These are phyloP conservation scores for Delphinus delphis DNA, from an alignment of 2,113 vertebrate species.

Conservation along the genomic window DNA sequence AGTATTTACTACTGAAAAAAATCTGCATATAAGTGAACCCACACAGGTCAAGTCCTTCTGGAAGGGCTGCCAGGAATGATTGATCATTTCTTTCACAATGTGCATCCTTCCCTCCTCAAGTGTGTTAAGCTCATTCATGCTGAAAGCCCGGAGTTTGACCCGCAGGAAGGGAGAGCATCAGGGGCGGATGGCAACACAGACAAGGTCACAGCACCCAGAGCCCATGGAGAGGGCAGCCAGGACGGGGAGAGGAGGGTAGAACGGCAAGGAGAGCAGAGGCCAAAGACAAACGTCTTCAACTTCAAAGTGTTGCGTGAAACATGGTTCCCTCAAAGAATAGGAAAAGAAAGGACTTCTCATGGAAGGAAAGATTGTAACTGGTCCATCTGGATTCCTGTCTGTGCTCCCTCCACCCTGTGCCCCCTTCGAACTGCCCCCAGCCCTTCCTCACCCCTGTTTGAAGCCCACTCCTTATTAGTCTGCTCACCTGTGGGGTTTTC, in stretches of 20 bases:
- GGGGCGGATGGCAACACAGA: background rate
- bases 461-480: background rate
- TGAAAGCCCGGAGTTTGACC: background rate
- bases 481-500: background rate
- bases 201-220: background rate
- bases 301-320: background rate
- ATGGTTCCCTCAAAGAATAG: background rate
- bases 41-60: background rate
- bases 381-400: background rate
- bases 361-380: background rate
- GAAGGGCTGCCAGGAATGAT: background rate
- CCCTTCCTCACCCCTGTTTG: background rate
- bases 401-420: background rate
- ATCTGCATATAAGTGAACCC: background rate
- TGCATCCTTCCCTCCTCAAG: background rate
- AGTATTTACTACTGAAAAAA: background rate
- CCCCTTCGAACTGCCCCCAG: background rate
- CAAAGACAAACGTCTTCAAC: background rate
- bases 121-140: background rate
- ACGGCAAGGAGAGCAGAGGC: background rate
- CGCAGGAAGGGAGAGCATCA: background rate
- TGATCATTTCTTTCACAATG: background rate
- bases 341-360: background rate
- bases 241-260: background rate
- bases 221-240: background rate